Evolutionary conservation across 2,888 invertebrate species (phyloP), one percentile per base, ranked within the genome.

Genomic region (Agriotes lineatus): DNA sequence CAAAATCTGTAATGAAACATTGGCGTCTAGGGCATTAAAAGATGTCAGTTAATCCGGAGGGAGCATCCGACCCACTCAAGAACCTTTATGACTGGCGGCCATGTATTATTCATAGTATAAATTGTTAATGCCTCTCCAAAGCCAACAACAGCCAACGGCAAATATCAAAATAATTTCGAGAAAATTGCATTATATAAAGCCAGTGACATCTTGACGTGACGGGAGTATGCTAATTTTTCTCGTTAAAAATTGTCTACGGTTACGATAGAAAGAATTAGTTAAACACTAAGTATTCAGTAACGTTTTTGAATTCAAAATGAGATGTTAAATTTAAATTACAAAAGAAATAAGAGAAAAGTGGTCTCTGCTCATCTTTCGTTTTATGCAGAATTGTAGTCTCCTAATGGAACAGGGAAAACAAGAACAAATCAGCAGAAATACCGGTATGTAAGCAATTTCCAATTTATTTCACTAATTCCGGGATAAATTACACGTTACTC

Each of bases 41-140:
- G 52, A 65, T 52, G 58, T 65, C 50, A 60, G 64, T 69, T 69
- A 69, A 59, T 65, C 42, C 52, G 48, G 45, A 22, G 39, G 56
- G 57, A 59, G 48, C 42, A 69, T 56, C 52, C 60, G 54, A 54
- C 35, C 54, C 48, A 62, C 42, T 54, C 22, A 35, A 67, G 44
- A 54, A 54, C 30, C 59, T 59, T 66, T 59, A 45, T 67, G 60
- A 67, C 42, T 67, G 77, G 78, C 78, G 69, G 69, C 66, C 69
- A 78, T 80, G 79, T 77, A 80, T 80, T 77, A 80, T 80, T 80
- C 80, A 80, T 79, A 75, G 72, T 59, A 67, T 57, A 80, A 79
- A 79, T 79, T 80, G 79, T 79, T 80, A 79, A 80, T 79, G 78
- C 77, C 68, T 75, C 76, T 77, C 75, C 75, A 77, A 77, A 78